Evolutionary conservation across 2,113 vertebrate genomes (phyloP), one percentile per base, ranked within the genome.

Genomic region (Sylvia atricapilla): DNA sequence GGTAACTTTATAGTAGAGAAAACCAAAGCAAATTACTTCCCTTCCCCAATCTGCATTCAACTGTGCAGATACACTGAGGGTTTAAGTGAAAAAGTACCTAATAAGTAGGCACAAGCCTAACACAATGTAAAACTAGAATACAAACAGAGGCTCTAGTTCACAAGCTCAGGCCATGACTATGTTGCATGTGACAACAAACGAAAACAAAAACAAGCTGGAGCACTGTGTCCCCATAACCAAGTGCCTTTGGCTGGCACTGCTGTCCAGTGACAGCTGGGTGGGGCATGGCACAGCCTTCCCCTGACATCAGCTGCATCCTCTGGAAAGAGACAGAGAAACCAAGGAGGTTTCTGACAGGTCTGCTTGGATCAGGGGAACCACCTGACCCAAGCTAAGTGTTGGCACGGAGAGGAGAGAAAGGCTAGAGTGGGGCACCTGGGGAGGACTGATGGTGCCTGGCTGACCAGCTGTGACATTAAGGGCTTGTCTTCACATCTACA

Each of bases 241-340:
- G 52, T 0, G 5, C 33, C 46, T 59, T 35, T 50, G 33, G 23
- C 44, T 39, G 44, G 35, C 73, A 49, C 67, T 24, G 41, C 60
- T 75, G 46, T 43, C 66, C n/a, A 37, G 30, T 5, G 23, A 30
- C 2, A 6, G 2, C 62, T 13, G 37, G 10, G 37, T 33, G 33
- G 37, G 24, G 9, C 10, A 67, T 6, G 37, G 21, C 52, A 72
- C 58, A 80, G 67, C 43, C 43, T 53, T 63, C 18, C 41, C 25
- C 39, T 0, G 0, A 8, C 28, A 41, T n/a, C n/a, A 4, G 17
- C 58, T 74, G 43, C 0, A 0, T 49, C 24, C 39, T 63, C 44
- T n/a, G 21, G 27, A 60, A 64, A 50, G 20, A 56, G 18, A 28
- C 10, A 60, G 39, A 46, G 25, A 56, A 84, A 56, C 28, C 10